Base-by-base conservation (phyloP, 2,888 invertebrate species). In the Dicyrtomina minuta region DNA sequence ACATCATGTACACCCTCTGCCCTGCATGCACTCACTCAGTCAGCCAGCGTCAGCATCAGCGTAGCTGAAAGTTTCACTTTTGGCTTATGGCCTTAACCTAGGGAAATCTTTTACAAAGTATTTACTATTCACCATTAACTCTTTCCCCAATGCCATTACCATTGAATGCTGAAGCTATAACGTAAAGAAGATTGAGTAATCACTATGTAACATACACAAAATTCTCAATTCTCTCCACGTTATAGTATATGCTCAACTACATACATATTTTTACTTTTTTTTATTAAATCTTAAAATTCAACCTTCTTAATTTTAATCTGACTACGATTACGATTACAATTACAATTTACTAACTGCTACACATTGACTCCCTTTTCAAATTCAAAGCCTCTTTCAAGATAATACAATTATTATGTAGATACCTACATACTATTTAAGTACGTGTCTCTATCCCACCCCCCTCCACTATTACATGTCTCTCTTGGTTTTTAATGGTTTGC, bases 61-160 rank as follows among this genome's bases (percentile, higher is more conserved):
- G n/a, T 58, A 58, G 41, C 58, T 58, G 43, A 43, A 61, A 61
- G 20, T 43, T 24, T 41, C 26, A 20, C n/a, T 22, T 15, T 58
- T 41, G 13, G 5, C 56, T 53, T 65, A n/a, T 65, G 22, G 44
- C 65, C 65, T 65, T 65, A 65, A 65, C 65, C 55, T 55, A 65
- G 41, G 39, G 46, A 55, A 22, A 49, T n/a, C 8, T 56, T 26
- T 65, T 65, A 41, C 49, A 65, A 33, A 33, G 33, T 33, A 33
- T 8, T 8, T 33, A 33, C 64, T 53, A 65, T 65, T 24, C n/a
- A 53, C n/a, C n/a, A n/a, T n/a, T n/a, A n/a, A n/a, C n/a, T n/a
- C n/a, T 53, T 33, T 46, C 4, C 46, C 3, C 20, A 46, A 39
- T 53, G 51, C 62, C 46, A n/a, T 12, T 62, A 39, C 17, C 33